Evolutionary conservation across 1,140 invertebrate species (phyloP).

Genomic region (Lepidurus couesii): DNA sequence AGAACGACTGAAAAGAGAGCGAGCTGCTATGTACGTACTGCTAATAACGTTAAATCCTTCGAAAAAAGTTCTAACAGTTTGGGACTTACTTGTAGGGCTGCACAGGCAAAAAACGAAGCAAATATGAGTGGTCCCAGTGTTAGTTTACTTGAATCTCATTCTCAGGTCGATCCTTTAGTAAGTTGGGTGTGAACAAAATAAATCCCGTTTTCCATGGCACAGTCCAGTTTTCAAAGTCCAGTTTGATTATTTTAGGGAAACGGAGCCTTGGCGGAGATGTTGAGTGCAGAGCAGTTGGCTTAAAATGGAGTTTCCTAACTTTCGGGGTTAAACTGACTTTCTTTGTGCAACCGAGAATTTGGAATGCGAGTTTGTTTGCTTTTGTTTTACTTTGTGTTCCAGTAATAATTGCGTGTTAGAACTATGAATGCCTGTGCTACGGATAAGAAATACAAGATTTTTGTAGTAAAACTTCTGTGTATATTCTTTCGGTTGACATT

Average conservation of each 20-base stretch:
- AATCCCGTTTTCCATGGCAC: neutral
- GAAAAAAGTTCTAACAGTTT: no score
- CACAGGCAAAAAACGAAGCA: neutral
- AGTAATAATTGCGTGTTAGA: neutral
- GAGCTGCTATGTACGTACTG: neutral
- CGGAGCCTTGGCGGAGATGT: constrained; percentile 25
- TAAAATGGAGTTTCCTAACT: neutral
- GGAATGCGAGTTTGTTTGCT: neutral
- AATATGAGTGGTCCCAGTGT: neutral
- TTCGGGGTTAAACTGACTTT: neutral
- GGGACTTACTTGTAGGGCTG: neutral
- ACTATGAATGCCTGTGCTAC: constrained; percentile 5
- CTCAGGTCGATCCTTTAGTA: constrained; percentile 1
- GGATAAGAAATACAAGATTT: neutral
- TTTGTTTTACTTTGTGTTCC: constrained; percentile 13
- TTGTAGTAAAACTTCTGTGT: constrained; percentile 25
- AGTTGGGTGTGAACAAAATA: neutral
- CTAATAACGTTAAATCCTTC: neutral
- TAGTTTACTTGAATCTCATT: constrained; percentile 16
- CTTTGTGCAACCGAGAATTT: neutral
- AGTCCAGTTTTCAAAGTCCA: neutral
- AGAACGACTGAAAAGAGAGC: constrained; percentile 13
- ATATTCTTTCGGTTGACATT: neutral
- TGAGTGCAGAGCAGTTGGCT: constrained; percentile 26
- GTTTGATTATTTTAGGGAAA: constrained; percentile 17